phyloP scores from a whole-genome alignment of 2,888 invertebrate genomes.

The Rhagophthalmus giganteus region DNA sequence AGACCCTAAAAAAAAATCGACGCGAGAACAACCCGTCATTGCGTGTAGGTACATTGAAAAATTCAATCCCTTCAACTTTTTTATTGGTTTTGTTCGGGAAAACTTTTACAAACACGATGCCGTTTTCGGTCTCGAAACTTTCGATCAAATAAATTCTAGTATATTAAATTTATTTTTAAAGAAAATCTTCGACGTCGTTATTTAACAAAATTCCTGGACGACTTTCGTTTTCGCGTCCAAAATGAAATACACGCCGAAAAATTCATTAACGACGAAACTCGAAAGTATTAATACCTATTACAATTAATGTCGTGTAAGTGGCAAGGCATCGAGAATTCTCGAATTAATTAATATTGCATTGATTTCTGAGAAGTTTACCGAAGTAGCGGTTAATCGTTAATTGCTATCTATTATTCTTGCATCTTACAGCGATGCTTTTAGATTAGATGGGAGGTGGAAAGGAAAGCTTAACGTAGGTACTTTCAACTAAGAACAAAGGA shows the following conservation, averaged over 20 bases:
- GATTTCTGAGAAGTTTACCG: slow-evolving; percentile 6
- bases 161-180: slow-evolving; percentile 3
- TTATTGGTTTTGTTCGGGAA: slow-evolving; percentile 4
- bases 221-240: too few relatives aligned
- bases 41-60: not conserved
- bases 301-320: not conserved
- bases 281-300: too few relatives aligned
- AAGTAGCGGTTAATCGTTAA: slow-evolving; percentile 18
- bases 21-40: not conserved
- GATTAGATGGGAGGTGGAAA: slow-evolving; percentile 16
- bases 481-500: slow-evolving; percentile 20
- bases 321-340: not conserved
- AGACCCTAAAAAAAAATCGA: too few relatives aligned
- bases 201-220: slow-evolving; percentile 1
- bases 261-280: too few relatives aligned
- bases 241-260: too few relatives aligned
- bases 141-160: slow-evolving; percentile 9
- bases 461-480: slow-evolving; percentile 19
- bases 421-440: slow-evolving; percentile 18
- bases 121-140: slow-evolving; percentile 3
- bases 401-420: slow-evolving; percentile 18
- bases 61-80: slow-evolving; percentile 3
- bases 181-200: not conserved
- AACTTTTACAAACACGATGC: slow-evolving; percentile 8
- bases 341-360: slow-evolving; percentile 2